Evolutionary conservation across 2,797 vertebrate species (phyloP), one percentile per base, ranked within the genome.

Genomic region (Acanthurus tractus): DNA sequence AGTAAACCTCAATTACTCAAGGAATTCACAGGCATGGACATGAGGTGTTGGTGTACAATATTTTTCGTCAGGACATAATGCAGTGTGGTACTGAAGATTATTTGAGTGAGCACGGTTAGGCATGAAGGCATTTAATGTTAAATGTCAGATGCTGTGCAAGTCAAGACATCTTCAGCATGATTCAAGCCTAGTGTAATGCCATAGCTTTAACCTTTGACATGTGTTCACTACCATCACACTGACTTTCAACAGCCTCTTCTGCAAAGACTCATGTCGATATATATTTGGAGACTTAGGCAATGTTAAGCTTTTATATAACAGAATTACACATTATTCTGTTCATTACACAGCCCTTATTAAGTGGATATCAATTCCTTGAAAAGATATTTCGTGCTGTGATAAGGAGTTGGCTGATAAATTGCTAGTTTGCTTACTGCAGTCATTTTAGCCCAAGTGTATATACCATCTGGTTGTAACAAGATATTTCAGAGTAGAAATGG

Each of bases 191-290:
- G 36, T 78, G 25, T 29, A 4, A 62, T 40, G 64, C 56, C 15
- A 71, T 18, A 62, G 63, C 70, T 64, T 48, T 63, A 82, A 80
- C 75, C 76, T 72, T 42, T 70, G 61, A 7, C 48, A 25, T n/a
- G 25, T 42, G 25, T 65, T 61, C 18, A 48, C 29, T 48, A 29
- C 5, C 25, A 29, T 29, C 25, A 29, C 25, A 29, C 5, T 29
- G 25, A 29, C 25, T 29, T 29, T 29, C 25, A 29, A 4, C 25
- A 29, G 20, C 0, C 18, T 17, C 22, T 40, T 49, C 44, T 62
- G 15, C 49, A 22, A 40, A 64, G 42, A 36, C 17, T 3, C 29
- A 14, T 65, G n/a, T 40, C 36, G 8, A 3, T 13, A 9, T 1
- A 29, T 40, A 48, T 64, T 6, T 10, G 13, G 13, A 36, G 4